Conservation (phyloP, 1,140 invertebrate species). For the Papilio polytes region DNA sequence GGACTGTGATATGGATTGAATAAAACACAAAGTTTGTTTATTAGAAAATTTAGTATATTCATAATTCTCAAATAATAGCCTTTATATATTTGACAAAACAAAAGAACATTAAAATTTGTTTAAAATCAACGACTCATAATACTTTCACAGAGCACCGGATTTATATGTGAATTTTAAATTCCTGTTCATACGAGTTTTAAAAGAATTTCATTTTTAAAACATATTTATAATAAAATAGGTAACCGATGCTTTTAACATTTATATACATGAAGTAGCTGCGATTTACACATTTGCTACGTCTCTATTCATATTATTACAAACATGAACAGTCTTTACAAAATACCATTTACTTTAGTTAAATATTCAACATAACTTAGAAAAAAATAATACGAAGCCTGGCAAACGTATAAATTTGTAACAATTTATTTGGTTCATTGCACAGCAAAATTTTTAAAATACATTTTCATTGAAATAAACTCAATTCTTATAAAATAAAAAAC, state of each 20-base stretch:
- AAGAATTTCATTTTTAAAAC: background rate
- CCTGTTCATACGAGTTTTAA: background rate
- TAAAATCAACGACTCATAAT: slow-evolving; percentile 60
- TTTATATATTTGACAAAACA: slow-evolving; percentile 59
- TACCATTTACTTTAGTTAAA: slow-evolving; percentile 47
- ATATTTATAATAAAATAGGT: background rate
- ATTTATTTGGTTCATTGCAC: slow-evolving; percentile 79
- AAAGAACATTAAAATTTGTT: slow-evolving; percentile 60
- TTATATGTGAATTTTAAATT: slow-evolving; percentile 24
- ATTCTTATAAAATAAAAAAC: slow-evolving; percentile 47
- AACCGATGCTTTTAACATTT: slow-evolving; percentile 15
- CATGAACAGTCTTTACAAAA: slow-evolving; percentile 55
- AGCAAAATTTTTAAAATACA: slow-evolving; percentile 57
- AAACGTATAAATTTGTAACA: slow-evolving; percentile 52
- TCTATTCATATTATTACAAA: slow-evolving; percentile 33
- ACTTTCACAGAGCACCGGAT: slow-evolving; percentile 66
- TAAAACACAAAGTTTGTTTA: slow-evolving; percentile 60
- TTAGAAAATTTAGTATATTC: slow-evolving; percentile 79
- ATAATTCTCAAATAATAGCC: slow-evolving; percentile 74
- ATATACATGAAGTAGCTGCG: slow-evolving; percentile 2
- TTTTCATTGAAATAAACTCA: slow-evolving; percentile 50
- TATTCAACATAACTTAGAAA: slow-evolving; percentile 47
- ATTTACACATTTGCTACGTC: background rate
- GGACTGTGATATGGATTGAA: slow-evolving; percentile 43
- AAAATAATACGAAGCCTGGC: slow-evolving; percentile 62